phyloP scores from a whole-genome alignment of 2,888 invertebrate genomes.

The Drosophila nr. medialis region DNA sequence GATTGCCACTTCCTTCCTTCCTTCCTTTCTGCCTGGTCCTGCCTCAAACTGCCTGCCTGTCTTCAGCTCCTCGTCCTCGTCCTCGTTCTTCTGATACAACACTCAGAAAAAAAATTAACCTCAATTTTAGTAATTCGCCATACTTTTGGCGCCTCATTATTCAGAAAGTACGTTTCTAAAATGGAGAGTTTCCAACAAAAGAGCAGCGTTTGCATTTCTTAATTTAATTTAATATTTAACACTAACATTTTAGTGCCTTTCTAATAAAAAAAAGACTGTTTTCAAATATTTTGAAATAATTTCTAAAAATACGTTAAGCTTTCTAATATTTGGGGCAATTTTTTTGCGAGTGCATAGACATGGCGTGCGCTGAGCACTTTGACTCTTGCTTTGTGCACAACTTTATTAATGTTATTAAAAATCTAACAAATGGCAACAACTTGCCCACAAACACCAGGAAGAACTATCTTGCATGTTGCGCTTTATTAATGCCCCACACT shows the following conservation, averaged over 20 bases:
- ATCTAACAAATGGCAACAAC: slow-evolving; percentile 74
- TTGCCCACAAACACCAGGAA: slow-evolving; percentile 18
- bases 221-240: no score
- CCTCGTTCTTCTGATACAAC: not conserved
- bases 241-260: not conserved
- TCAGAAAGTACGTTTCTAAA: not conserved
- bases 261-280: not conserved
- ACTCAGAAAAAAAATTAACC: not conserved
- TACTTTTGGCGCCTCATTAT: not conserved
- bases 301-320: no score
- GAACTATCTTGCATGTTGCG: slow-evolving; percentile 18
- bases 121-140: not conserved
- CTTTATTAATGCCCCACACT: slow-evolving; percentile 51
- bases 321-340: not conserved
- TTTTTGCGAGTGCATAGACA: slow-evolving; percentile 3
- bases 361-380: slow-evolving; percentile 65
- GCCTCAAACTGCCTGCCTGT: not conserved
- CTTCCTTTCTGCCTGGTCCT: not conserved
- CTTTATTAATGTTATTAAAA: slow-evolving; percentile 81
- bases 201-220: no score
- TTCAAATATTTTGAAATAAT: not conserved
- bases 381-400: slow-evolving; percentile 73
- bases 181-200: no score
- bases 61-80: not conserved
- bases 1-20: slow-evolving; percentile 56